Percentiles rank a stretch among this genome's conserved stretches.
phyloP scores from a whole-genome alignment of 2,113 vertebrate species.

The Crotalus viridis region DNA sequence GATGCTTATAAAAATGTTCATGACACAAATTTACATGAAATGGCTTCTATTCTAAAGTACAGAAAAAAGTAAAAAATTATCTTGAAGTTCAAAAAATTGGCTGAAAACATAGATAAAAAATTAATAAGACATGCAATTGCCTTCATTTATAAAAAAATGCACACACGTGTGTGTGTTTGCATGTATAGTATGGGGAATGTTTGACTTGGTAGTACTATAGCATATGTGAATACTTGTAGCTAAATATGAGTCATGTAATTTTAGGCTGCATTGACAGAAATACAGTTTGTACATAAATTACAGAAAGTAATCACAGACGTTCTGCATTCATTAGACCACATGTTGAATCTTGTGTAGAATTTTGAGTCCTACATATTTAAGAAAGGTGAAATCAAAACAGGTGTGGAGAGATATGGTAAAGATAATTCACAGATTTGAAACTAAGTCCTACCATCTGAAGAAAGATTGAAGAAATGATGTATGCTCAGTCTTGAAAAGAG shows the following conservation, averaged over 20 bases:
- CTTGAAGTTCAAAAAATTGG: background rate
- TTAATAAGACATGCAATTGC: background rate
- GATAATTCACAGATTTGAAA: background rate
- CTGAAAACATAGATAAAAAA: background rate
- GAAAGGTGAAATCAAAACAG: no score
- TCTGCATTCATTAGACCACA: background rate
- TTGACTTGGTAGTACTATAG: background rate
- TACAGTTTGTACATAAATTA: background rate
- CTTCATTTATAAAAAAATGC: background rate
- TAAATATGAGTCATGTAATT: background rate
- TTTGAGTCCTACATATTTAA: background rate
- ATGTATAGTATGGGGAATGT: background rate
- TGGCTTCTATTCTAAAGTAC: background rate
- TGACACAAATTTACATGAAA: background rate
- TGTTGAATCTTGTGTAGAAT: background rate
- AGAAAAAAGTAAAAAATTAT: background rate
- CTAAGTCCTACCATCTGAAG: background rate
- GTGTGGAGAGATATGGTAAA: background rate
- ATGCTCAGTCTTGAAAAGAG: background rate
- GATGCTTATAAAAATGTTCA: background rate
- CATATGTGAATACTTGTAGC: background rate
- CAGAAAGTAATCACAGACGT: background rate
- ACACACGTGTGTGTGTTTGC: background rate
- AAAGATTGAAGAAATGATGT: background rate
- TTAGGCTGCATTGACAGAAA: background rate